Base-by-base conservation (phyloP, 2,113 vertebrate species). In the Hypomesus transpacificus region DNA sequence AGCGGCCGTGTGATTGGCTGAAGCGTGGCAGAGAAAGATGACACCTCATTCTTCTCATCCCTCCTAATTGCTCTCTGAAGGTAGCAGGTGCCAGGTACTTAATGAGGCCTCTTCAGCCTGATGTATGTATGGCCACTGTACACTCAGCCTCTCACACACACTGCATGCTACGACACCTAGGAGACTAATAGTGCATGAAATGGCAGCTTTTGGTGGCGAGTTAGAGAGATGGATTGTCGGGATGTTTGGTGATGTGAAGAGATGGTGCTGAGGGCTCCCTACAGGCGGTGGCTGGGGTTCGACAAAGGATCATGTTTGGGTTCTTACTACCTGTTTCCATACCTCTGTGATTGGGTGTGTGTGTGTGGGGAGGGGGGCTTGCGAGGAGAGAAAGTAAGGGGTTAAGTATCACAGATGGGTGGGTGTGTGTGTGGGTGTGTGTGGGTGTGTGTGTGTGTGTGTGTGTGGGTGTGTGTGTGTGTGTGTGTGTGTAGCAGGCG, bases 61-160 rank as follows among this genome's bases (percentile, higher is more conserved):
- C 20, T 71, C 83, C 80, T 90, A 89, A 90, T 88, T 89, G 88
- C 85, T 87, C 86, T 84, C 87, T 53, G 73, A 39, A 80, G 85
- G 84, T 60, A 83, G 75, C 84, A 87, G 84, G 82, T 86, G 87
- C 81, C 86, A 88, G 85, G 77, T 79, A 76, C 85, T 86, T 89
- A 91, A 91, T 91, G 89, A 88, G 78, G 81, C 88, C 85, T 86
- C 82, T 81, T 88, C 79, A 57, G 68, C 73, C 76, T 91, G 89
- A 91, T 89, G 75, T 84, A 89, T 89, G 39, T 46, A 46, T 7
- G 84, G 80, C 74, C 20, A 57, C 85, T 60, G 72, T 65, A 70
- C 68, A 68, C 54, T 5, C 17, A 31, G 20, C n/a, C 31, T 74
- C 62, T 9, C 4, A 20, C 54, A 57, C 70, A 59, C 76, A 39